phyloP scores from a whole-genome alignment of 2,888 invertebrate species.

The Caenorhabditis angaria region DNA sequence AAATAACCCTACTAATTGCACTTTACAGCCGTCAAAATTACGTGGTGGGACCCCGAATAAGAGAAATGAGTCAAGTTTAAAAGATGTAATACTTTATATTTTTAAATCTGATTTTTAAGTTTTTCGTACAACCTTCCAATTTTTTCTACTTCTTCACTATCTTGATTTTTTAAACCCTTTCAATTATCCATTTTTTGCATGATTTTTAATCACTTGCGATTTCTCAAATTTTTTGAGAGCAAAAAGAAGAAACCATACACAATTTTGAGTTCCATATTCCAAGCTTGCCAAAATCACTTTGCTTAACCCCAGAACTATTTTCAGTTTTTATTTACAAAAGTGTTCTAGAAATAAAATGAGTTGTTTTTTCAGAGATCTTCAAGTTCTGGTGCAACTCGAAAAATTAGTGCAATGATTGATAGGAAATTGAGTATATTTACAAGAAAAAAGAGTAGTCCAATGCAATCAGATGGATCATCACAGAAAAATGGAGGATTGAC shows the following conservation, averaged over 20 bases:
- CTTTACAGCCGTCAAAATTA: conserved; percentile 11
- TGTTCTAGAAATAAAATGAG: background rate
- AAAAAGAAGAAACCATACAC: too few species aligned
- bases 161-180: conserved; percentile 5
- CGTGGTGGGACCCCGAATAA: conserved; percentile 11
- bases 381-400: conserved; percentile 70
- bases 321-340: too few species aligned
- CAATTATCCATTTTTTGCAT: too few species aligned
- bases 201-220: too few species aligned
- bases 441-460: conserved; percentile 60
- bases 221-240: too few species aligned
- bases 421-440: conserved; percentile 70
- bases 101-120: background rate
- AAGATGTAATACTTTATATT: conserved; percentile 8
- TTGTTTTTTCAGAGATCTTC: conserved; percentile 59
- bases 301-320: too few species aligned
- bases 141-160: background rate
- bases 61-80: conserved; percentile 3
- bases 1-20: conserved; percentile 3
- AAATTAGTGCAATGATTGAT: conserved; percentile 72
- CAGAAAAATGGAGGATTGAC: conserved; percentile 57
- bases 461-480: conserved; percentile 33
- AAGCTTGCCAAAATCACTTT: too few species aligned
- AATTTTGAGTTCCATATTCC: background rate
- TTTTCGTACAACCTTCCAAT: background rate